phyloP scores from a whole-genome alignment of 2,888 invertebrate genomes.

The Drosophila prolongata region DNA sequence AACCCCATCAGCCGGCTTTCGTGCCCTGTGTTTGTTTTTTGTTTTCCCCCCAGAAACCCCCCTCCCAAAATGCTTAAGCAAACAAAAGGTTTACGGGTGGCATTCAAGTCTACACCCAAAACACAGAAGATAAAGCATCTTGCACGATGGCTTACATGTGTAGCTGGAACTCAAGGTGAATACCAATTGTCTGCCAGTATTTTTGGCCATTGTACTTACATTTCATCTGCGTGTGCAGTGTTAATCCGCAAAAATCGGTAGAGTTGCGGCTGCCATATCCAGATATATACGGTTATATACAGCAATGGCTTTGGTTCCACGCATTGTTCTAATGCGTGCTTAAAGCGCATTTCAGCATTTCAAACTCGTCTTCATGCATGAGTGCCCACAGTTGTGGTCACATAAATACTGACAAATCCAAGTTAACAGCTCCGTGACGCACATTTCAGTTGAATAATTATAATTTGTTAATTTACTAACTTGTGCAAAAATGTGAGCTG shows the following conservation, averaged over 20 bases:
- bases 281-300: constrained; percentile 1
- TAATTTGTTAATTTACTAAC: too few species aligned
- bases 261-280: constrained; percentile 5
- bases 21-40: constrained; percentile 34
- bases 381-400: constrained; percentile 12
- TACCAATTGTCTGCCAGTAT: constrained; percentile 27
- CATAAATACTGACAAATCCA: constrained; percentile 1
- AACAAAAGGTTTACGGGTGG: constrained; percentile 26
- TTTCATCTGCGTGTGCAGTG: constrained; percentile 32
- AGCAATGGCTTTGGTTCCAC: neutral
- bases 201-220: constrained; percentile 2
- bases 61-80: constrained; percentile 5
- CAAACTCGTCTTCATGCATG: constrained; percentile 18
- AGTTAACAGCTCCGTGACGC: too few species aligned
- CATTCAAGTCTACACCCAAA: constrained; percentile 12
- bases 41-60: neutral
- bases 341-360: constrained; percentile 36
- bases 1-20: constrained; percentile 39
- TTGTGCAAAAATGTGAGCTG: too few species aligned
- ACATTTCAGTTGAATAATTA: neutral
- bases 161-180: constrained; percentile 24
- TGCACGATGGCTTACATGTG: constrained; percentile 30
- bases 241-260: constrained; percentile 30
- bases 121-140: constrained; percentile 17
- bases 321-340: constrained; percentile 46